Evolutionary conservation across 2,888 invertebrate genomes (phyloP).

Genomic region (Machimus atricapillus): DNA sequence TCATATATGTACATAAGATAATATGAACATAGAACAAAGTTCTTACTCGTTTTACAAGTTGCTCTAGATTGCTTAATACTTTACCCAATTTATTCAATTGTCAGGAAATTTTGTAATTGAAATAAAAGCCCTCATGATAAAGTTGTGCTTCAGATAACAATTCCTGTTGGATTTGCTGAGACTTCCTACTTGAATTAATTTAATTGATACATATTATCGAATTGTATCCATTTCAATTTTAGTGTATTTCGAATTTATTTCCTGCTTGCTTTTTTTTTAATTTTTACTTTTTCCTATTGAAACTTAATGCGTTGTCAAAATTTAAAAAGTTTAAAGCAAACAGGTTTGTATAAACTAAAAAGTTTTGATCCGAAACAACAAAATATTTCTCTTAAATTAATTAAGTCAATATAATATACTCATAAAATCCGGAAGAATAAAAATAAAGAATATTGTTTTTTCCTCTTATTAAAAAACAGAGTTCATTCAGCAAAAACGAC

Average conservation of each 20-base stretch:
- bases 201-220: neutral
- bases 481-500: neutral
- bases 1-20: neutral
- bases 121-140: neutral
- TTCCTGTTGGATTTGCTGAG: neutral
- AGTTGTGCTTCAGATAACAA: neutral
- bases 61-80: neutral
- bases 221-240: too few species aligned
- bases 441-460: neutral
- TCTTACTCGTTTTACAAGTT: neutral
- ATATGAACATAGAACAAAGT: neutral
- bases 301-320: too few species aligned
- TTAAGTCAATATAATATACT: too few species aligned
- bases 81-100: neutral
- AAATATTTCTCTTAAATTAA: too few species aligned
- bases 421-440: neutral
- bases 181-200: neutral
- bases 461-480: neutral
- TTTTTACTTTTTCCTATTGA: too few species aligned
- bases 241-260: too few species aligned
- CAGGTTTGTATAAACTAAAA: too few species aligned
- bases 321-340: too few species aligned
- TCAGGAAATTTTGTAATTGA: neutral
- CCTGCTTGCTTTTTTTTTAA: too few species aligned
- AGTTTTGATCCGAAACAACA: too few species aligned